These are phyloP conservation scores for Euschistus heros DNA, from an alignment of 1,140 invertebrate genomes.

Conservation along the genomic window DNA sequence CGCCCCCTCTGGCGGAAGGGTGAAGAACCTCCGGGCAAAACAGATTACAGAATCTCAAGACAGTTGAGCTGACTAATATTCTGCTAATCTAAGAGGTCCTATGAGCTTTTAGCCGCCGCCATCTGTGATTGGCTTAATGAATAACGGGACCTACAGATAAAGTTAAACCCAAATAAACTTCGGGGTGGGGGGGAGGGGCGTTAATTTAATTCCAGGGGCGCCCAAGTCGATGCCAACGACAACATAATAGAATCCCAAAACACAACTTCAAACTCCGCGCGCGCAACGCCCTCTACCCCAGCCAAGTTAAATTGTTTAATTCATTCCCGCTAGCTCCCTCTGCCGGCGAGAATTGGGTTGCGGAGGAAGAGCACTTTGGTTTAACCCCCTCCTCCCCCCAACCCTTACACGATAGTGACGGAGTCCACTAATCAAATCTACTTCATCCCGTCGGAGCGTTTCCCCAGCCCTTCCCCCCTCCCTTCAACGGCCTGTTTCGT, in stretches of 20 bases:
- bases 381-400: constrained; percentile 5
- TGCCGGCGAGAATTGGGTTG: constrained; percentile 11
- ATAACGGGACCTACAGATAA: constrained; percentile 21
- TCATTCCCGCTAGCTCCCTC: constrained; percentile 19
- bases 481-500: too few relatives aligned
- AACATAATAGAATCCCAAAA: constrained; percentile 29
- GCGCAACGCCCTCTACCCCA: constrained; percentile 11
- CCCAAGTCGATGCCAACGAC: constrained; percentile 28
- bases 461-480: too few relatives aligned
- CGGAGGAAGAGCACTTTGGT: constrained; percentile 18
- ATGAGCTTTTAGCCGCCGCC: not conserved
- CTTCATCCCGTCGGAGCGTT: not conserved
- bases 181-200: constrained; percentile 10
- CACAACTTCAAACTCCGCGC: constrained; percentile 24
- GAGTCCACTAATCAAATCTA: constrained; percentile 16
- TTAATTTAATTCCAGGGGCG: constrained; percentile 19
- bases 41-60: too few relatives aligned
- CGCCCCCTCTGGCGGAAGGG: too few relatives aligned
- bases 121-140: constrained; percentile 27
- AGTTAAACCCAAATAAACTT: constrained; percentile 17
- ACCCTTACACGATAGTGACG: constrained; percentile 7
- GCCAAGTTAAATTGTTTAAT: constrained; percentile 28
- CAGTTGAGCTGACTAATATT: too few relatives aligned
- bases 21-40: too few relatives aligned
- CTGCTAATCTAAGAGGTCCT: too few relatives aligned